Evolutionary conservation across 2,888 invertebrate genomes (phyloP).

Genomic region (Norana najaformis): DNA sequence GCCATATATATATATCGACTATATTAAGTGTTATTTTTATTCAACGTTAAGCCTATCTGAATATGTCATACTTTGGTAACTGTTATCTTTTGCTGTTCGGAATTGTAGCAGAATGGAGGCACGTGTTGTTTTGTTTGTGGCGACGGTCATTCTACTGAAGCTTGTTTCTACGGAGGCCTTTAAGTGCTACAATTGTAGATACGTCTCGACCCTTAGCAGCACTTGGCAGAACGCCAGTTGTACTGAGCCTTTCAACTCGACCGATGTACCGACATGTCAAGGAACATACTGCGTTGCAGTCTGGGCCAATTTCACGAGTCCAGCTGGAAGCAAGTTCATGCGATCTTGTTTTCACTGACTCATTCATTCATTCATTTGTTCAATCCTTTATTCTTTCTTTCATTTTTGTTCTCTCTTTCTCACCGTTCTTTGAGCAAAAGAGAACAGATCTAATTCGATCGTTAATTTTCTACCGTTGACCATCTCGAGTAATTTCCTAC

Average conservation of each 20-base stretch:
- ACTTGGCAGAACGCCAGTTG: constrained; percentile 8
- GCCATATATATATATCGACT: too few species aligned
- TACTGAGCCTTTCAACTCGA: constrained; percentile 7
- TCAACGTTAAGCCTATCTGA: too few species aligned
- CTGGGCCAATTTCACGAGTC: background rate
- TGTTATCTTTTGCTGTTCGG: background rate
- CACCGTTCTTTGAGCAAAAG: background rate
- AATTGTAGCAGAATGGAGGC: background rate
- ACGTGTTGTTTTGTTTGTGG: background rate
- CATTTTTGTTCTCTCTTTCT: background rate
- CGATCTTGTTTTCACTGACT: background rate
- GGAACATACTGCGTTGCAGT: background rate
- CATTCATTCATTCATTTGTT: background rate
- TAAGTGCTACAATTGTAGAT: constrained; percentile 19
- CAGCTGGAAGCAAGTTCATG: background rate
- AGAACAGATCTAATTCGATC: background rate
- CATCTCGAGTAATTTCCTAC: too few species aligned
- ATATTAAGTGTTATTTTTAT: too few species aligned
- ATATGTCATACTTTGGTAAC: background rate
- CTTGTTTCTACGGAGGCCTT: background rate
- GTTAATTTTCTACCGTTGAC: too few species aligned
- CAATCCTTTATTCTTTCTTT: background rate
- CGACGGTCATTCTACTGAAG: background rate
- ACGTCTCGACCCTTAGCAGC: background rate
- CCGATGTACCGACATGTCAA: background rate